Conservation (phyloP, 2,113 vertebrate genomes). For the Speoplatyrhinus poulsoni region DNA sequence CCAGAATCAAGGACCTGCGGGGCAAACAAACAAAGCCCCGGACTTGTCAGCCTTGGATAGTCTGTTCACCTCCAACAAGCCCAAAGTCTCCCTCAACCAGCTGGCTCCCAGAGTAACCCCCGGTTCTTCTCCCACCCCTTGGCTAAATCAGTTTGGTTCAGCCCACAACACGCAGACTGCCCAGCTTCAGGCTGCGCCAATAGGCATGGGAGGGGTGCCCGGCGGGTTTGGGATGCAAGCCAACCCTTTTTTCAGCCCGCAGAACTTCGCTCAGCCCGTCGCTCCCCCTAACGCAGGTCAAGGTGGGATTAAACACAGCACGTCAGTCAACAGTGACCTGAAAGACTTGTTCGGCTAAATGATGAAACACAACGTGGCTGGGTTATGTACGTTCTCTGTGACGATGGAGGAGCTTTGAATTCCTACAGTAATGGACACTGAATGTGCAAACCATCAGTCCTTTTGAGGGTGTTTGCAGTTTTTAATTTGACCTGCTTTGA, state of each 20-base stretch:
- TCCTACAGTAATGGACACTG: constrained; percentile 33
- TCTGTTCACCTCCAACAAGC: constrained; percentile 89
- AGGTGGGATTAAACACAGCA: constrained; percentile 82
- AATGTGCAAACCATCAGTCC: constrained; percentile 45
- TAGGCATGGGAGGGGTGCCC: constrained; percentile 76
- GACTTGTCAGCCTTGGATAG: constrained; percentile 91
- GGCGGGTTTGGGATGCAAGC: constrained; percentile 89
- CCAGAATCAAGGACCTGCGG: constrained; percentile 64
- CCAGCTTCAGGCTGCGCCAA: constrained; percentile 65
- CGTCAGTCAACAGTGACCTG: constrained; percentile 91
- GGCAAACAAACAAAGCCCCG: constrained; percentile 78
- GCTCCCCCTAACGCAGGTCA: constrained; percentile 66
- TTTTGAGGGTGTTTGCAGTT: constrained; percentile 22
- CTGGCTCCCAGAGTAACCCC: constrained; percentile 80
- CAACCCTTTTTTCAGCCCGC: constrained; percentile 96
- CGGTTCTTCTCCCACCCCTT: constrained; percentile 76
- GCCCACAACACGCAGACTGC: constrained; percentile 76
- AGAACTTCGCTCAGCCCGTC: constrained; percentile 87
- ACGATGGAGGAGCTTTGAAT: constrained; percentile 23
- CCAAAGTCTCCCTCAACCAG: constrained; percentile 95
- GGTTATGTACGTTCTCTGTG: constrained; percentile 37
- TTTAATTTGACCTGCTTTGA: constrained; percentile 42
- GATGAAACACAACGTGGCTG: background rate
- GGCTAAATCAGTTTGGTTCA: constrained; percentile 87
- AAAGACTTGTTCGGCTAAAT: constrained; percentile 96